These are phyloP conservation scores for Scaptomyza tumidula DNA, from an alignment of 2,888 invertebrate species.

Conservation along the genomic window DNA sequence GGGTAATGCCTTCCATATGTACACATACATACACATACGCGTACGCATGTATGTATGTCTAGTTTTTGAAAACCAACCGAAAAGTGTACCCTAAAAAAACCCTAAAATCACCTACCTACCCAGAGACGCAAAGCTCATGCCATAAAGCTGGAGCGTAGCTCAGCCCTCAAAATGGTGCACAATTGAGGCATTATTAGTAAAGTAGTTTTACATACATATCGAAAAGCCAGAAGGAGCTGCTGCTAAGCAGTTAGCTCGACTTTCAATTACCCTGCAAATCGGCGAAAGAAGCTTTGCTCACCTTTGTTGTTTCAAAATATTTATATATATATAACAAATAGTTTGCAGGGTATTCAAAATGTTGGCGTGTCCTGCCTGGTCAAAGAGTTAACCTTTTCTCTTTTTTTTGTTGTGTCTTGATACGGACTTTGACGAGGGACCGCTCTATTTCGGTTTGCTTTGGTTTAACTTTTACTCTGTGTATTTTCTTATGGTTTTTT, in stretches of 20 bases:
- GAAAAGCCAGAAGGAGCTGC: background rate
- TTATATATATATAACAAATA: too few relatives aligned
- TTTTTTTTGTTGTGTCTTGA: slow-evolving; percentile 37
- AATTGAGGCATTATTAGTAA: slow-evolving; percentile 81
- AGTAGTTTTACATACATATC: slow-evolving; percentile 70
- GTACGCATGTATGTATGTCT: background rate
- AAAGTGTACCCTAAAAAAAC: background rate
- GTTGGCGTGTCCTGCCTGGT: background rate
- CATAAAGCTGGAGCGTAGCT: slow-evolving; percentile 39
- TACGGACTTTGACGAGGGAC: slow-evolving; percentile 64
- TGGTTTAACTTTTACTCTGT: slow-evolving; percentile 23
- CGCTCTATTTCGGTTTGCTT: slow-evolving; percentile 31
- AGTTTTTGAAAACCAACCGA: slow-evolving; percentile 9
- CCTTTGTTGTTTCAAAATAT: too few relatives aligned
- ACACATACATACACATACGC: slow-evolving; percentile 5
- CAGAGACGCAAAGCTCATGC: slow-evolving; percentile 23
- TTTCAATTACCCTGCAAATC: slow-evolving; percentile 9
- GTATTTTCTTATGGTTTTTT: too few relatives aligned
- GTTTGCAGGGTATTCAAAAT: slow-evolving; percentile 16
- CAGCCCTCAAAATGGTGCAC: slow-evolving; percentile 61
- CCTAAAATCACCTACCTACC: slow-evolving; percentile 35
- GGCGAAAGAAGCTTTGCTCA: too few relatives aligned
- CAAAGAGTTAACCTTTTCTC: slow-evolving; percentile 41
- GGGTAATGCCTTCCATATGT: slow-evolving; percentile 58
- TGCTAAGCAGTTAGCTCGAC: background rate